Base-by-base conservation (phyloP, 2,888 invertebrate species). In the Drosophila nr. fundita region DNA sequence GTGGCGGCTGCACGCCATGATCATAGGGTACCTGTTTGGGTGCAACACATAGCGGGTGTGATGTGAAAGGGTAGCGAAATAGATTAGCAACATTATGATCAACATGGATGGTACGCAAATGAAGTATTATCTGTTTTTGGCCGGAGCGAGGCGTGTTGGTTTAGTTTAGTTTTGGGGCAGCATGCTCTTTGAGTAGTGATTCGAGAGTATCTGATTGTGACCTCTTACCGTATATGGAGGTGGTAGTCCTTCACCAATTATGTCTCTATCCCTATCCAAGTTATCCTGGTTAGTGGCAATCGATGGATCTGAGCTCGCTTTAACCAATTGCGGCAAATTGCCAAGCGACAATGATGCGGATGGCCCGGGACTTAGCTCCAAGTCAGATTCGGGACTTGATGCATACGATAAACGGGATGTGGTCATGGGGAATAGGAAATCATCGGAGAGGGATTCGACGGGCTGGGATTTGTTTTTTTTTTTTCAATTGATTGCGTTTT, bases 351-450 rank as follows among this genome's bases (percentile, higher is more conserved):
- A 94, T 85, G 94, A 94, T 83, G 94, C 93, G 80, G 95, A 95
- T 76, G 95, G 95, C 87, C 95, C 96, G 75, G 95, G 95, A 92
- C 97, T 97, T 92, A 97, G 96, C 92, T 98, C 98, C 93, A 97
- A 95, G 94, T 99, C 99, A 92, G 98, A 98, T 94, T 99, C 98
- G 79, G 98, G 98, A 92, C 98, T 98, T 92, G 98, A 98, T 82
- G 98, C 98, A 94, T 98, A 98, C 92, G 98, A 98, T 86, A 98
- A 95, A 92, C 98, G 96, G 93, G 98, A 96, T 92, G 97, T 97
- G 87, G 97, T 97, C 98, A 99, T 98, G 92, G 99, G 99, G 95
- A 99, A 99, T 92, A 99, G 96, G 96, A 99, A 98, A 95, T 99
- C 99, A 94, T 99, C 99, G 91, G 98, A 98, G 93, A 99, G 95